Evolutionary conservation across 2,113 vertebrate genomes (phyloP), one percentile per base, ranked within the genome.

Genomic region (Nannobrachium achirus): DNA sequence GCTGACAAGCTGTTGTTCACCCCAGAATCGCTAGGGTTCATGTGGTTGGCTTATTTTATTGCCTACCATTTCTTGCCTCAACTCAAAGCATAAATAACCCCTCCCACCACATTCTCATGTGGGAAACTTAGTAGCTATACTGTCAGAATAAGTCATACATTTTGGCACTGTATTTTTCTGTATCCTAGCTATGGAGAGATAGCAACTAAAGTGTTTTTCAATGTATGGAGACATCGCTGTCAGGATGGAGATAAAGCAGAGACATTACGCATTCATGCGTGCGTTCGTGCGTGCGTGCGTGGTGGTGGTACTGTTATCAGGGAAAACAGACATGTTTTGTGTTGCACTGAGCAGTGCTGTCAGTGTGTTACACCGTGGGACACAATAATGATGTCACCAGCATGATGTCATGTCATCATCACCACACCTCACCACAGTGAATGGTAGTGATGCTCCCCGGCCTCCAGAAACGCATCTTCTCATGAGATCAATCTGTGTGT

Each of bases 161-260:
- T 46, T 48, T 25, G 14, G 20, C 38, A 15, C 16, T 70, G 8
- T 56, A 33, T 39, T 19, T 55, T 74, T 58, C 57, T 46, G 13
- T 66, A 46, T 75, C 48, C 8, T 44, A 10, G 55, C 59, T 18
- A 10, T n/a, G 1, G 41, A 19, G 38, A 59, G 56, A 75, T 48
- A 71, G 25, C 1, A 42, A 4, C 25, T 11, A 33, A 56, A 8
- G 9, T 5, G 10, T 41, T 66, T 69, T 7, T 75, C 50, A 57
- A 55, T 55, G 66, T 19, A 68, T 38, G 20, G 4, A 53, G 45
- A 66, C 57, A 66, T 71, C 71, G 51, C 49, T 50, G 40, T 69
- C 57, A 62, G 42, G 44, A 69, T 13, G 15, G 44, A 51, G 65
- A 77, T 73, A 66, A 72, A 74, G 40, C 48, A 49, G 39, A 55